Percentiles rank a stretch among this genome's conserved stretches.
Evolutionary conservation across 2,888 invertebrate genomes (phyloP).

Genomic region (Amiota communis): DNA sequence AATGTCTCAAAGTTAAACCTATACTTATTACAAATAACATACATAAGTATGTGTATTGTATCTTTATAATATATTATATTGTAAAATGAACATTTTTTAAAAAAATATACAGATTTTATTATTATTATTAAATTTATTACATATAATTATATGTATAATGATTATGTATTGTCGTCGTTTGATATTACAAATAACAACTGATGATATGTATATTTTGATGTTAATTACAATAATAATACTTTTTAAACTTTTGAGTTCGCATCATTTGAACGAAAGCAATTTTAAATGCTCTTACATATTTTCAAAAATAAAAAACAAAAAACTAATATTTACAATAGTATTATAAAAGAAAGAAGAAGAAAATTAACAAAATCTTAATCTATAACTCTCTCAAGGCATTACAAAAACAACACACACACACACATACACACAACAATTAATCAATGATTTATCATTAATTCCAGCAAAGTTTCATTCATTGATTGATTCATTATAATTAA

Average conservation of each 20-base stretch:
- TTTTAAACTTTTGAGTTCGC: neutral
- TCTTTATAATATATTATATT: neutral
- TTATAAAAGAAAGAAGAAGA: no score
- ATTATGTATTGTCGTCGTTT: no score
- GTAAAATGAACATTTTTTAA: slow-evolving; percentile 23
- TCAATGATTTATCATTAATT: neutral
- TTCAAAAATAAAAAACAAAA: neutral
- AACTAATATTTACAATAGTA: no score
- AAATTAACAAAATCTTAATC: no score
- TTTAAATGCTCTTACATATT: neutral
- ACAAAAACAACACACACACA: neutral
- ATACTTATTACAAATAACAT: slow-evolving; percentile 53
- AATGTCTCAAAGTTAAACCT: slow-evolving; percentile 65
- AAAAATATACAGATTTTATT: slow-evolving; percentile 12
- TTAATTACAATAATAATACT: no score
- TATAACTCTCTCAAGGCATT: neutral
- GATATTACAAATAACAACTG: neutral
- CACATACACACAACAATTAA: neutral
- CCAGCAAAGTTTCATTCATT: neutral
- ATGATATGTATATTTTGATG: neutral
- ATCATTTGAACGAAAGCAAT: neutral
- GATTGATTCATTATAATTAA: no score
- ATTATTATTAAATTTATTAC: slow-evolving; percentile 6
- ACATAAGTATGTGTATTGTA: slow-evolving; percentile 30
- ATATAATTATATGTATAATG: neutral